These are phyloP conservation scores for Drosophila miranda DNA, from an alignment of 1,140 invertebrate genomes.

Conservation along the genomic window DNA sequence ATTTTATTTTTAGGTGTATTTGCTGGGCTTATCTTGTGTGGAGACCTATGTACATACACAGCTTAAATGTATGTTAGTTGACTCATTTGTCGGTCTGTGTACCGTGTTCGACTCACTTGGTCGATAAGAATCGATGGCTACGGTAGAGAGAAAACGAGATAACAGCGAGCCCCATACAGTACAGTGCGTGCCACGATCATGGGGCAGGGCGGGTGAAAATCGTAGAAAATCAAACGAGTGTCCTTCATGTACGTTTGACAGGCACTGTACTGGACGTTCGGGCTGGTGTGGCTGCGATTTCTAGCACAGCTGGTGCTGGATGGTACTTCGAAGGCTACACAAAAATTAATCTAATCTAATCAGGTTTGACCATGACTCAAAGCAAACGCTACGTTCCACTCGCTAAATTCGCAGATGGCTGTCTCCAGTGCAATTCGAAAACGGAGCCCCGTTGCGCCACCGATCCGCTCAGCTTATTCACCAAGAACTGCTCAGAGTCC, in stretches of 20 bases:
- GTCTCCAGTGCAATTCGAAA: conserved; percentile 73
- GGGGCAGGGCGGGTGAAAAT: no score
- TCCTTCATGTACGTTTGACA: no score
- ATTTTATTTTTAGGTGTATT: conserved; percentile 27
- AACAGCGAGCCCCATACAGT: neutral
- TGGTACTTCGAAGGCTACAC: neutral
- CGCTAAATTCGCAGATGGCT: conserved; percentile 55
- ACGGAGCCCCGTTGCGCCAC: conserved; percentile 65
- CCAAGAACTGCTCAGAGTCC: conserved; percentile 51
- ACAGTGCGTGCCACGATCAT: conserved; percentile 10
- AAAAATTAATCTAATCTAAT: conserved; percentile 31
- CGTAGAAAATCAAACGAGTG: no score
- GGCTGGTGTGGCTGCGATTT: no score
- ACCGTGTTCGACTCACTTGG: neutral
- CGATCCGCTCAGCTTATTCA: conserved; percentile 61
- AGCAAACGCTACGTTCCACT: conserved; percentile 24
- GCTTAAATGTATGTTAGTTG: neutral
- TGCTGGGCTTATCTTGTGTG: conserved; percentile 31
- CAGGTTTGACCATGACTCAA: conserved; percentile 15
- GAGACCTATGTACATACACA: neutral
- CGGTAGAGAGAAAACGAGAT: conserved; percentile 3
- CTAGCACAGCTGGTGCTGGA: no score
- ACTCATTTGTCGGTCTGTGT: conserved; percentile 26
- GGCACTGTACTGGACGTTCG: no score
- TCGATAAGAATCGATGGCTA: conserved; percentile 39